Percentiles rank a stretch among this genome's conserved stretches.
Evolutionary conservation across 2,888 invertebrate genomes (phyloP).

Genomic region (Agrochola lychnidis): DNA sequence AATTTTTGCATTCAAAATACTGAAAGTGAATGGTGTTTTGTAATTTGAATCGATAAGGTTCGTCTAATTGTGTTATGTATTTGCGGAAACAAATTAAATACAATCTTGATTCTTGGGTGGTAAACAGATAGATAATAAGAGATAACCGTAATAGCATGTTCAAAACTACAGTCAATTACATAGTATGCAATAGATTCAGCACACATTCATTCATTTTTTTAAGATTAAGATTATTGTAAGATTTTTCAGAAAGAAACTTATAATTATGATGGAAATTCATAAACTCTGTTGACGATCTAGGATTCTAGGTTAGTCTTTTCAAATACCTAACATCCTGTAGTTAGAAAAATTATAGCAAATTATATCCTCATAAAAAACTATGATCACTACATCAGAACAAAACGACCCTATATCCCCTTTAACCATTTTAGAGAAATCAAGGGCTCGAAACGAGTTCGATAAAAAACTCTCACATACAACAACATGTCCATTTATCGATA

Average conservation of each 20-base stretch:
- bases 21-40: slow-evolving; percentile 52
- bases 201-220: background rate
- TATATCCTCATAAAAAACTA: slow-evolving; percentile 13
- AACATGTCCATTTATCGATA: slow-evolving; percentile 63
- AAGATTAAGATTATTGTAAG: background rate
- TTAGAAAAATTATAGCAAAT: background rate
- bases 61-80: slow-evolving; percentile 48
- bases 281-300: background rate
- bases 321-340: slow-evolving; percentile 7
- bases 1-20: slow-evolving; percentile 22
- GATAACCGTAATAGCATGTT: background rate
- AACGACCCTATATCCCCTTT: slow-evolving; percentile 26
- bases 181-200: no score
- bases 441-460: slow-evolving; percentile 54
- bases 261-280: background rate
- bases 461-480: slow-evolving; percentile 61
- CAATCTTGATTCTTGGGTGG: slow-evolving; percentile 26
- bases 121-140: slow-evolving; percentile 4
- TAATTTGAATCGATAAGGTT: slow-evolving; percentile 39
- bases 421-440: slow-evolving; percentile 59
- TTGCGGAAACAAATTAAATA: slow-evolving; percentile 35
- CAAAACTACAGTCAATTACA: background rate
- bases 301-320: background rate
- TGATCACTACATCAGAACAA: background rate
- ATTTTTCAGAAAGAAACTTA: background rate